phyloP scores from a whole-genome alignment of 2,797 vertebrate species.

The Poecilia wingei region DNA sequence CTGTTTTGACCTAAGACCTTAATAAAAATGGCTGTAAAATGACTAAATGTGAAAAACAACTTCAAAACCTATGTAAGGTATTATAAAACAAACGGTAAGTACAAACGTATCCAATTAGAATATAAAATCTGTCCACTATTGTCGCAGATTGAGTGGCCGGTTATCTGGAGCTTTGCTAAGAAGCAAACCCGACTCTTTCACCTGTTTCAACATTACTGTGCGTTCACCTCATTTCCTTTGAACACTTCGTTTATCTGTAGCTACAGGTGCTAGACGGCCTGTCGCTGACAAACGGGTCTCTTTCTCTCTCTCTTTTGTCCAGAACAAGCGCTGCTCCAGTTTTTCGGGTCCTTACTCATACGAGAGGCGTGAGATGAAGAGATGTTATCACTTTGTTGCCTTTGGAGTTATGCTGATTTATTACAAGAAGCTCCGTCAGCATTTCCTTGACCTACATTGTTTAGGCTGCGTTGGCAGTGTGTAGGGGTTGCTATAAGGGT shows the following conservation, averaged over 20 bases:
- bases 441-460: constrained; percentile 72
- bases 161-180: background rate
- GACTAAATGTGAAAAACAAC: background rate
- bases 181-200: background rate
- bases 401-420: constrained; percentile 33
- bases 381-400: constrained; percentile 43
- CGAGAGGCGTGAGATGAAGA: background rate
- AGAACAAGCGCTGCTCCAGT: constrained; percentile 14
- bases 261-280: background rate
- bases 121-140: background rate
- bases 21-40: background rate
- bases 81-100: background rate
- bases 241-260: background rate
- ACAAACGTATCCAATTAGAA: background rate
- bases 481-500: constrained; percentile 18
- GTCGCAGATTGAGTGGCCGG: background rate
- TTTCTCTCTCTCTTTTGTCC: background rate
- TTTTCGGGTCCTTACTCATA: constrained; percentile 12
- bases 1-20: background rate
- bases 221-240: background rate
- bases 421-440: constrained; percentile 63
- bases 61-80: background rate
- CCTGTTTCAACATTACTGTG: background rate
- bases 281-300: background rate
- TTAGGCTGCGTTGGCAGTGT: constrained; percentile 13